These are phyloP conservation scores for Pristis pectinata DNA, from an alignment of 2,797 vertebrate genomes.

Conservation along the genomic window DNA sequence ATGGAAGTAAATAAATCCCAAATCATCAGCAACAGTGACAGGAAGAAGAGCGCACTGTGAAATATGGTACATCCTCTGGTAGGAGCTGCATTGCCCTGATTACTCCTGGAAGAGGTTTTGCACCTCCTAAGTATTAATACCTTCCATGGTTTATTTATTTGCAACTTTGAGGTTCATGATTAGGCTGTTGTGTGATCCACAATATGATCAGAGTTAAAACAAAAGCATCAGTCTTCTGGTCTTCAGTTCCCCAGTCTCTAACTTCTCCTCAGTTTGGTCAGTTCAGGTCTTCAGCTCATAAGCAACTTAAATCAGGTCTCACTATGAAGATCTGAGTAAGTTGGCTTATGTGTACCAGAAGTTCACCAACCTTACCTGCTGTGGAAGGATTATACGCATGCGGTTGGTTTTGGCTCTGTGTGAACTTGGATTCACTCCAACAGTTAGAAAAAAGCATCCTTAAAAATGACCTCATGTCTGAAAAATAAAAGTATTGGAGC, in stretches of 20 bases:
- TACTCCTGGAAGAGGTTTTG: background rate
- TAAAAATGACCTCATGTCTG: background rate
- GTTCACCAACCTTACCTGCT: background rate
- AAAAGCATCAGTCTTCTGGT: background rate
- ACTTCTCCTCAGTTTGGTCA: background rate
- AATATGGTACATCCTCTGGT: background rate
- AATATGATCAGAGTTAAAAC: background rate
- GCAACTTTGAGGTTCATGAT: background rate
- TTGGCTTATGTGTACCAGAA: background rate
- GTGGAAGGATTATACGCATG: background rate
- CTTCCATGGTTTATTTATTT: background rate
- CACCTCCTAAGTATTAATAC: background rate
- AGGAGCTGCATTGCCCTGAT: background rate
- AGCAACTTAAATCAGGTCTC: background rate
- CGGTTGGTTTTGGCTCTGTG: background rate
- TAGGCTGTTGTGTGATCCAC: background rate
- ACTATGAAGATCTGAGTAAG: background rate
- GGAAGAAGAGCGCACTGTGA: background rate
- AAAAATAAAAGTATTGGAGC: background rate
- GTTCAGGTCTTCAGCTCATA: background rate
- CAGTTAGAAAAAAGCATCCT: background rate
- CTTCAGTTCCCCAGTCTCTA: background rate
- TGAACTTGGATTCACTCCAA: background rate
- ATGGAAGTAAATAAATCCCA: background rate
- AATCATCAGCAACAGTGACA: background rate